phyloP scores from a whole-genome alignment of 1,140 invertebrate genomes.

The Macrobrachium nipponense region DNA sequence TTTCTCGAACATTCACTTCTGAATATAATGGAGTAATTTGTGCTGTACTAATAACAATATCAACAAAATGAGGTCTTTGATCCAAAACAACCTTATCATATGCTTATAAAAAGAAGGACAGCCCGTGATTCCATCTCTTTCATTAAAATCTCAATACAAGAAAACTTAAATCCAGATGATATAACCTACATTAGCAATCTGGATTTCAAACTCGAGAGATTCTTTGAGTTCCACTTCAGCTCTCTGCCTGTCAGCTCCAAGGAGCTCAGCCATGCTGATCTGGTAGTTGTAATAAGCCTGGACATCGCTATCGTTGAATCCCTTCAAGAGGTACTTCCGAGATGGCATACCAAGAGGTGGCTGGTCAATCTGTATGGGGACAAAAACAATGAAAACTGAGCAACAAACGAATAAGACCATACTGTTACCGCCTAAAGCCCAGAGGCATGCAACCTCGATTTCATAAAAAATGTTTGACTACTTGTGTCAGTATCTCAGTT shows the following conservation, averaged over 20 bases:
- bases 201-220: conserved; percentile 91
- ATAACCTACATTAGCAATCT: conserved; percentile 87
- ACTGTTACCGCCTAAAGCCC: too few species aligned
- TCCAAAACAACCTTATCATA: neutral
- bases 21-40: too few species aligned
- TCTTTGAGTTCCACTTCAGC: conserved; percentile 82
- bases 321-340: conserved; percentile 89
- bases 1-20: too few species aligned
- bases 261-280: conserved; percentile 83
- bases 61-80: neutral
- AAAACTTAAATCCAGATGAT: neutral
- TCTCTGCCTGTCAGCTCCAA: conserved; percentile 81
- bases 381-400: neutral
- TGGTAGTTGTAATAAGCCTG: conserved; percentile 69
- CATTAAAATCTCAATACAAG: neutral
- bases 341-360: conserved; percentile 81
- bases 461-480: too few species aligned
- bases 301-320: conserved; percentile 71
- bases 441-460: too few species aligned
- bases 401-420: too few species aligned
- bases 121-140: neutral
- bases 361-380: conserved; percentile 81
- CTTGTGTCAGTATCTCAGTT: too few species aligned
- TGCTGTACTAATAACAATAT: too few species aligned
- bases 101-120: too few species aligned